phyloP scores from a whole-genome alignment of 2,113 vertebrate genomes.

The Stigmatopora nigra region DNA sequence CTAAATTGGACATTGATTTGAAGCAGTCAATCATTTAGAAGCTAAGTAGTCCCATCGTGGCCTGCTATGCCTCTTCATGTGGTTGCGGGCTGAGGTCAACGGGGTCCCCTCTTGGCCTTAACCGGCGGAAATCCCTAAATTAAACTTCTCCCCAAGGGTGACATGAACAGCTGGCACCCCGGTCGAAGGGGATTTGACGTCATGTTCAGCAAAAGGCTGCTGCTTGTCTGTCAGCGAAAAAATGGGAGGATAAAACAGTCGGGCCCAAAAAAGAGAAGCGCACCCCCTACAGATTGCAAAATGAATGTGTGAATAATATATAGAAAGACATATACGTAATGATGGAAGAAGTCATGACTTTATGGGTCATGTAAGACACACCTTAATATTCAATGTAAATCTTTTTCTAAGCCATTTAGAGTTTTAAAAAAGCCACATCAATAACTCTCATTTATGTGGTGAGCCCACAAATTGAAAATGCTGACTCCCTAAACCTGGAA shows the following conservation, averaged over 20 bases:
- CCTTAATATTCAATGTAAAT: too few species aligned
- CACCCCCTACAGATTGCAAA: too few species aligned
- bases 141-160: constrained; percentile 62
- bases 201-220: constrained; percentile 56
- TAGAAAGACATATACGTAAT: too few species aligned
- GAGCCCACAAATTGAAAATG: too few species aligned
- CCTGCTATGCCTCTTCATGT: constrained; percentile 51
- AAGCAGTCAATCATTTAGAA: too few species aligned
- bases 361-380: too few species aligned
- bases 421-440: too few species aligned
- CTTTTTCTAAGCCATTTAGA: too few species aligned
- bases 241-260: constrained; percentile 3
- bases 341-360: too few species aligned
- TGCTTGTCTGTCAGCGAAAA: constrained; percentile 50
- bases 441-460: too few species aligned
- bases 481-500: too few species aligned
- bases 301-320: too few species aligned
- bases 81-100: constrained; percentile 48
- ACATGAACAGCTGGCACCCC: constrained; percentile 66
- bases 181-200: constrained; percentile 45
- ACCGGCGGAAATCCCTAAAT: constrained; percentile 66
- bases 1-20: not conserved
- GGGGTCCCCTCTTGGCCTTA: constrained; percentile 58
- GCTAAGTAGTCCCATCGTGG: constrained; percentile 3
- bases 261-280: constrained; percentile 2